Percentiles rank a stretch among this genome's conserved stretches.
Conservation (phyloP, 2,797 vertebrate genomes). For the Cyclura pinguis region DNA sequence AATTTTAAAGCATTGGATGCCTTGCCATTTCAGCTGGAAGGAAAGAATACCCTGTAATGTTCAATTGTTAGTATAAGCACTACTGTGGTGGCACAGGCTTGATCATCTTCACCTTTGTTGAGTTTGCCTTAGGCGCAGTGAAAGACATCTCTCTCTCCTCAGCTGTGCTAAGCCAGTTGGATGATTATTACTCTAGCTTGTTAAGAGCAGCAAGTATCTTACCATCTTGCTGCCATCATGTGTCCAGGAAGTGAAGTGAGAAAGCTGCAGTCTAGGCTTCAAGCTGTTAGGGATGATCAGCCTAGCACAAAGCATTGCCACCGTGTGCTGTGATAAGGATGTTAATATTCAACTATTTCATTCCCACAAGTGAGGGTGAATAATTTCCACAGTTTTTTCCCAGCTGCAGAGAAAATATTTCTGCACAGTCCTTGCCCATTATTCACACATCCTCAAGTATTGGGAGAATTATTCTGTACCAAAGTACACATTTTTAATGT, state of each 20-base stretch:
- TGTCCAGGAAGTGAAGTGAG: background rate
- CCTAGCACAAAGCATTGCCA: background rate
- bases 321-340: no score
- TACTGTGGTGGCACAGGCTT: background rate
- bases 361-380: no score
- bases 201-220: background rate
- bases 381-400: no score
- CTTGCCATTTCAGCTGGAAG: background rate
- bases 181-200: background rate
- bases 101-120: background rate
- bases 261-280: background rate
- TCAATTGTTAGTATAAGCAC: background rate
- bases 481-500: no score
- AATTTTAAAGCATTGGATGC: background rate
- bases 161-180: background rate
- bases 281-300: background rate
- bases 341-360: no score
- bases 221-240: no score
- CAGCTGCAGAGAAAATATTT: no score
- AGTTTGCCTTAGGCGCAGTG: background rate
- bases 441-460: no score
- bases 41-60: no score
- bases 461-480: no score
- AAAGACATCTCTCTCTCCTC: background rate
- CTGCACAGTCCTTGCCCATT: no score